Percentiles rank a stretch among this genome's conserved stretches.
phyloP scores from a whole-genome alignment of 2,113 vertebrate genomes.

The Otocyon megalotis region DNA sequence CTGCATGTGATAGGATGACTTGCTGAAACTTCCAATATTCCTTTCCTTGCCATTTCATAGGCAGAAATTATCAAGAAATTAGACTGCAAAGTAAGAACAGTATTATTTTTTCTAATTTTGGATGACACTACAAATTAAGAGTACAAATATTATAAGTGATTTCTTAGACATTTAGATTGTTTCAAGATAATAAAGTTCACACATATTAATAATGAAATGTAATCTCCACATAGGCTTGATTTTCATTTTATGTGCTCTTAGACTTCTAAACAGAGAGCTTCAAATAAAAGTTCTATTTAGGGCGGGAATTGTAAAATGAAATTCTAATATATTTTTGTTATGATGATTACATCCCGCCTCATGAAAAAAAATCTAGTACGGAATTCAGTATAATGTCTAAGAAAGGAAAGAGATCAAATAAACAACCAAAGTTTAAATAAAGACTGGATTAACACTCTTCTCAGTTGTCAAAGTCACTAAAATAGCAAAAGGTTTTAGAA shows the following conservation, averaged over 20 bases:
- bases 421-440: constrained; percentile 41
- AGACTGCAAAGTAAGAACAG: neutral
- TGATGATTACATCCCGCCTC: neutral
- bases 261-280: neutral
- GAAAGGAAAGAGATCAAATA: constrained; percentile 39
- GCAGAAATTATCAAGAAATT: neutral
- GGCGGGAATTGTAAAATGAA: neutral
- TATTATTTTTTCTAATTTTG: neutral
- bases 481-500: constrained; percentile 64
- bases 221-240: neutral
- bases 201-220: neutral
- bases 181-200: neutral
- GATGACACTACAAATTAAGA: neutral
- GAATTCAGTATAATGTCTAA: neutral
- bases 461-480: constrained; percentile 59
- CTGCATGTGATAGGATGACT: neutral
- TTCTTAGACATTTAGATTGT: neutral
- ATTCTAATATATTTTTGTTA: constrained; percentile 20
- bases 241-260: neutral
- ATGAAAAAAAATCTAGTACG: neutral
- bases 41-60: neutral
- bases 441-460: constrained; percentile 30
- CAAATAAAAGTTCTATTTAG: neutral
- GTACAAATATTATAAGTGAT: neutral
- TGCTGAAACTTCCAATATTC: neutral